A percentile compares a stretch with the other conserved stretches of the same genome.
Conservation (phyloP, 2,113 vertebrate genomes). For the Coracopsis vasa region DNA sequence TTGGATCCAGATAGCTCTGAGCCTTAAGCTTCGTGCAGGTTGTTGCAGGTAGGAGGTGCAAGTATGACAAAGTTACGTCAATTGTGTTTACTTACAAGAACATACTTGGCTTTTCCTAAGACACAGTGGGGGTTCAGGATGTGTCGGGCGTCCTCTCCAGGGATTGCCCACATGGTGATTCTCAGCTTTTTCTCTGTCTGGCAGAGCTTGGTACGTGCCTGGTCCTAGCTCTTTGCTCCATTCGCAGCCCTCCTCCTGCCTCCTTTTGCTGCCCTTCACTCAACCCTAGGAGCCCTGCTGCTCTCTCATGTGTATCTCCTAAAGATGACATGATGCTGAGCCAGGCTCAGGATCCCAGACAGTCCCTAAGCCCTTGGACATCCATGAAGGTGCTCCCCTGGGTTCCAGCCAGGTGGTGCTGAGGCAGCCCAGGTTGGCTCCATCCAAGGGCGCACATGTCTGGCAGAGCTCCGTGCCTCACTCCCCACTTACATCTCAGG, state of each 20-base stretch:
- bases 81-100: background rate
- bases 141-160: background rate
- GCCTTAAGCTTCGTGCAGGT: background rate
- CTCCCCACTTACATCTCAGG: background rate
- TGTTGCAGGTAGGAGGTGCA: background rate
- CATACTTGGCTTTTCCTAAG: background rate
- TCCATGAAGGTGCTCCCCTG: background rate
- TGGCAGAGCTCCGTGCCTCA: background rate
- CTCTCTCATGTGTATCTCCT: background rate
- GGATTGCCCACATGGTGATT: rapidly evolving
- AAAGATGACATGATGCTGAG: background rate
- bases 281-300: background rate
- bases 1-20: background rate
- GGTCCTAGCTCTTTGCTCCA: background rate
- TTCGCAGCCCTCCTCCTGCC: background rate
- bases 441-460: background rate
- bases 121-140: background rate
- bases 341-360: background rate
- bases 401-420: background rate
- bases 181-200: background rate
- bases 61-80: background rate
- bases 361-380: background rate
- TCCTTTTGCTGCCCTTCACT: background rate
- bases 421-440: background rate
- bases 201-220: rapidly evolving